These are phyloP conservation scores for Anas platyrhynchos DNA, from an alignment of 2,113 vertebrate species.

Conservation along the genomic window DNA sequence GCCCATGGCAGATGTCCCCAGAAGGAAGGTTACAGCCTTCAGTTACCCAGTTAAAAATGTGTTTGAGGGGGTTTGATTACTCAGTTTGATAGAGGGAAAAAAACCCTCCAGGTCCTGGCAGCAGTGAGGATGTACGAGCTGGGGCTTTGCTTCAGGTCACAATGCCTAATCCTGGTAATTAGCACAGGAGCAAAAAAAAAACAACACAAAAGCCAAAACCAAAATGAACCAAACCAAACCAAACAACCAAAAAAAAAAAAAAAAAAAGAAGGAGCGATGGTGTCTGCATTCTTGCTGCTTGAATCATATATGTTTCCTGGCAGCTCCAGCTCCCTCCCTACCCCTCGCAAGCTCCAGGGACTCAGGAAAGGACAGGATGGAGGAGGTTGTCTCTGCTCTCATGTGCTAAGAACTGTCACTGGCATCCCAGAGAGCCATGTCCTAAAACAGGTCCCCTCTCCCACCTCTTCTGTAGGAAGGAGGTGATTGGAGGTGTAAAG, in stretches of 20 bases:
- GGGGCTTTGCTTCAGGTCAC: not conserved
- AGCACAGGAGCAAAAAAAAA: not conserved
- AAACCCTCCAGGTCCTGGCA: not conserved
- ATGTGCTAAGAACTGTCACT: accelerated
- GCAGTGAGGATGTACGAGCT: not conserved
- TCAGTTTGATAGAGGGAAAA: not conserved
- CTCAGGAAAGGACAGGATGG: not conserved
- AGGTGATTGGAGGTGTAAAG: not conserved
- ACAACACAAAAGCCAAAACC: no score
- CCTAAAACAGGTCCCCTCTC: not conserved
- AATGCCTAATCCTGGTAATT: not conserved
- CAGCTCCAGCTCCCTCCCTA: not conserved
- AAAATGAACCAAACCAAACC: no score
- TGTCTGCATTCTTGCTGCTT: conserved; percentile 16
- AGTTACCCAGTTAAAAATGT: not conserved
- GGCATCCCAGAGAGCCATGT: not conserved
- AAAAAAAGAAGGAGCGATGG: not conserved
- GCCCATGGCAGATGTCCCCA: not conserved
- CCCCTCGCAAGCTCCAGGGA: not conserved
- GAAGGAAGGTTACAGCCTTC: not conserved
- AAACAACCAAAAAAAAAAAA: not conserved
- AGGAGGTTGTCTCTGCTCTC: accelerated
- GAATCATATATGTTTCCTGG: not conserved
- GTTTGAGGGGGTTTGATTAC: not conserved
- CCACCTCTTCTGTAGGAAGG: not conserved